These are phyloP conservation scores for Stegastes partitus DNA, from an alignment of 2,113 vertebrate species.

Conservation along the genomic window DNA sequence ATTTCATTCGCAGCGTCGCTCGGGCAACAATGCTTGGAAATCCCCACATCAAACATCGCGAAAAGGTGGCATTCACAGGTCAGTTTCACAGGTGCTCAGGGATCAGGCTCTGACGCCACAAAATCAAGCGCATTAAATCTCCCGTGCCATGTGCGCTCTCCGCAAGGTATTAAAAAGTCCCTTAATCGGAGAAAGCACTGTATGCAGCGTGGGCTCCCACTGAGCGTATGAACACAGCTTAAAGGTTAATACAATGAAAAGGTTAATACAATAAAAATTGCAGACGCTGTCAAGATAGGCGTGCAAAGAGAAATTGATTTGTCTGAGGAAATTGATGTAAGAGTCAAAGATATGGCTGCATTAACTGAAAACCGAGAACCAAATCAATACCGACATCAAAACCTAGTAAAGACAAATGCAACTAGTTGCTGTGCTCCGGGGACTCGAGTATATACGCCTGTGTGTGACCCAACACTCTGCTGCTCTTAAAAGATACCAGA, in stretches of 20 bases:
- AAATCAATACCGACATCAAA: slow-evolving; percentile 7
- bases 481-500: not conserved
- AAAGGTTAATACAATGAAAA: slow-evolving; percentile 7
- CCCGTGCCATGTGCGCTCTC: not conserved
- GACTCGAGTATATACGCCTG: not conserved
- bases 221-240: not conserved
- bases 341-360: not conserved
- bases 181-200: not conserved
- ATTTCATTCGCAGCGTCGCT: slow-evolving; percentile 26
- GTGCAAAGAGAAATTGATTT: not conserved
- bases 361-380: slow-evolving; percentile 12
- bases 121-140: slow-evolving; percentile 13
- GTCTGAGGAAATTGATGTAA: not conserved
- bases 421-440: not conserved
- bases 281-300: not conserved
- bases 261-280: not conserved
- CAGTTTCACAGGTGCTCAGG: slow-evolving; percentile 12
- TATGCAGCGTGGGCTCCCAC: not conserved
- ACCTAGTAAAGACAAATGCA: not conserved
- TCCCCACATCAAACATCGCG: not conserved
- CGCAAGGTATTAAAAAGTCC: not conserved
- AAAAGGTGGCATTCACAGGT: not conserved
- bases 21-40: slow-evolving; percentile 14
- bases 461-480: not conserved
- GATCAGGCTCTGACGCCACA: not conserved